A percentile compares a stretch with the other conserved stretches of the same genome.
These are phyloP conservation scores for Zaprionus vittiger DNA, from an alignment of 1,140 invertebrate genomes.

Conservation along the genomic window DNA sequence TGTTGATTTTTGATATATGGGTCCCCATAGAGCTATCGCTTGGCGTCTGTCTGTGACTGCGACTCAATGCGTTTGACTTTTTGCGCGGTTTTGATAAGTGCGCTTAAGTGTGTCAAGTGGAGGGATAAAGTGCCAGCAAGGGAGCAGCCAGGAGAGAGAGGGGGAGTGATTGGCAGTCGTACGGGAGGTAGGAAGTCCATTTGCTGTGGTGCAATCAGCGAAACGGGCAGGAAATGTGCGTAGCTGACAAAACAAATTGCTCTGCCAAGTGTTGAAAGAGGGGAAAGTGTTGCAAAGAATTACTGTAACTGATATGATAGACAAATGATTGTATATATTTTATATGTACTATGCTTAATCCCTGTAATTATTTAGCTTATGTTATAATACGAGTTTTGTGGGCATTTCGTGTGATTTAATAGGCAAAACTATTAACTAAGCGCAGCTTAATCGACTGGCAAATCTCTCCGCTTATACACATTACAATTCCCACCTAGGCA, in stretches of 20 bases:
- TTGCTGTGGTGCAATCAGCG: constrained; percentile 59
- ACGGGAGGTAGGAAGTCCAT: not conserved
- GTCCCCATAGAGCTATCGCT: constrained; percentile 67
- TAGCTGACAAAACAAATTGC: constrained; percentile 17
- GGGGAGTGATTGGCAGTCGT: not conserved
- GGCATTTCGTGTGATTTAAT: not conserved
- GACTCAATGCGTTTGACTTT: constrained; percentile 69
- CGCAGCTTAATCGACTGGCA: not conserved
- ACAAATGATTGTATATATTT: constrained; percentile 27
- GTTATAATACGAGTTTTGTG: not conserved
- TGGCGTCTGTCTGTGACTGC: constrained; percentile 43
- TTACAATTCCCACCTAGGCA: constrained; percentile 21
- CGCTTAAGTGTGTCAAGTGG: constrained; percentile 70
- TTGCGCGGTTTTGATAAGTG: constrained; percentile 55
- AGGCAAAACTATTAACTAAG: constrained; percentile 7
- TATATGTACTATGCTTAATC: not conserved
- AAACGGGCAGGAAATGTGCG: constrained; percentile 64
- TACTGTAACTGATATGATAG: constrained; percentile 44
- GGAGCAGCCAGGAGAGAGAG: not conserved
- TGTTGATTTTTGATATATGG: constrained; percentile 81
- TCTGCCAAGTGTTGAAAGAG: constrained; percentile 13
- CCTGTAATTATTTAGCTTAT: not conserved
- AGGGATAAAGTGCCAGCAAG: constrained; percentile 28
- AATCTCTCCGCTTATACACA: not conserved
- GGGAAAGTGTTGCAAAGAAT: constrained; percentile 32